A percentile compares a stretch with the other conserved stretches of the same genome.
Evolutionary conservation across 2,888 invertebrate species (phyloP).

Genomic region (Caenorhabditis macrosperma): DNA sequence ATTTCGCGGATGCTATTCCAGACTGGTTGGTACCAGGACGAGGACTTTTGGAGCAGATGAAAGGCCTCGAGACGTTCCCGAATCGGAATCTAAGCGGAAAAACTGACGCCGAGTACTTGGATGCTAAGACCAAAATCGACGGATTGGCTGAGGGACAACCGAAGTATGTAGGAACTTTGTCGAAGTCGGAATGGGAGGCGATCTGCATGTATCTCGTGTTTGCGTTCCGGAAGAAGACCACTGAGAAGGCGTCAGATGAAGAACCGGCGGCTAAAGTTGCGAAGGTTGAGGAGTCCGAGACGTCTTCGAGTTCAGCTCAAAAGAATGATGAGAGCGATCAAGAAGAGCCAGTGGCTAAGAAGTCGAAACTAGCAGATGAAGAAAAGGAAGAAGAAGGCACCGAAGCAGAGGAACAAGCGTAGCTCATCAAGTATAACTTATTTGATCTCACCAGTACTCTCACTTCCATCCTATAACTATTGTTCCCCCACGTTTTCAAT

Average conservation of each 20-base stretch:
- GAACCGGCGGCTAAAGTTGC: background rate
- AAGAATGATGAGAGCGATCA: background rate
- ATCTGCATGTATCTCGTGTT: constrained; percentile 79
- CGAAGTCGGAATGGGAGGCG: constrained; percentile 79
- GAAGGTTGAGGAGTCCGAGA: no score
- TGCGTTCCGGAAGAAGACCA: constrained; percentile 72
- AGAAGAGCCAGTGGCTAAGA: background rate
- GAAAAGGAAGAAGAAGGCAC: background rate
- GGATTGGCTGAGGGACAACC: constrained; percentile 15
- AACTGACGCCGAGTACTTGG: constrained; percentile 35
- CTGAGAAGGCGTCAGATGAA: background rate
- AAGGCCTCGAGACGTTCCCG: constrained; percentile 77
- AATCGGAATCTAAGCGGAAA: constrained; percentile 67
- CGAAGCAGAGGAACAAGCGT: background rate
- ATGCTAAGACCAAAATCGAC: constrained; percentile 36
- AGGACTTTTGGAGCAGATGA: constrained; percentile 42
- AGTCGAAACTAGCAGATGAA: background rate
- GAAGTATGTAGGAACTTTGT: constrained; percentile 77
- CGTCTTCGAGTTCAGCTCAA: background rate
- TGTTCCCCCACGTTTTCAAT: background rate
- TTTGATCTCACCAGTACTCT: background rate
- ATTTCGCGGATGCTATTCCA: constrained; percentile 74
- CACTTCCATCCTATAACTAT: background rate
- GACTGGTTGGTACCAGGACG: constrained; percentile 51
- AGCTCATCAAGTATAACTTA: background rate